Base-by-base conservation (phyloP, 2,888 invertebrate species). In the Lepeophtheirus nordmannii region DNA sequence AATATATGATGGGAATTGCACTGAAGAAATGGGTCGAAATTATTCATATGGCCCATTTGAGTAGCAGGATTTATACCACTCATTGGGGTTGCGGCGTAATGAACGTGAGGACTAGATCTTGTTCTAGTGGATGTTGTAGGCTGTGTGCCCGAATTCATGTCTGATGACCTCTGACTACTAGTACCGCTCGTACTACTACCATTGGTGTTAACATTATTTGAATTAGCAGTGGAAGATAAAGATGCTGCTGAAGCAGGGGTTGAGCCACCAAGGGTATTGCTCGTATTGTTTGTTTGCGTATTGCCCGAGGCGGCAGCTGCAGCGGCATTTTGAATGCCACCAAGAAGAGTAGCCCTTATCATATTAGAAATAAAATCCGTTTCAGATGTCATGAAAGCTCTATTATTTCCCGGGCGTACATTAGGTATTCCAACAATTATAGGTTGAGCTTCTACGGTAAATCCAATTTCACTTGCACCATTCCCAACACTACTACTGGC, bases 111-210 rank as follows among this genome's bases (percentile, higher is more conserved):
- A 37, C 85, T 84, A 64, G 83, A 83, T 46, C 84, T 78, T 3
- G 85, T 85, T 72, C 84, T 82, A 0, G 85, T 85, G 0, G 84
- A 79, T 23, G 84, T 85, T 11, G 85, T 85, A 23, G 84, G 83
- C 74, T 84, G 81, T 5, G 85, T 85, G 59, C 82, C 82, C 5
- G 83, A 81, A 40, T 53, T 61, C 37, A 67, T 37, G 56, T 61
- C 57, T 12, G 67, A 61, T 9, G 64, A 60, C 11, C 59, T 40
- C 22, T 61, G 46, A 37, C 20, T 61, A 22, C 62, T 60, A n/a
- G 39, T 11, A 67, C 23, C 58, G 37, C 46, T 59, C n/a, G 37
- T 66, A 37, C 53, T 62, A 46, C 62, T 62, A 46, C 30, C 38
- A 56, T 23, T 62, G 30, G 53, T 62, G 14, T 30, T 57, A 3